Conservation (phyloP, 2,797 vertebrate genomes). For the Emys orbicularis region DNA sequence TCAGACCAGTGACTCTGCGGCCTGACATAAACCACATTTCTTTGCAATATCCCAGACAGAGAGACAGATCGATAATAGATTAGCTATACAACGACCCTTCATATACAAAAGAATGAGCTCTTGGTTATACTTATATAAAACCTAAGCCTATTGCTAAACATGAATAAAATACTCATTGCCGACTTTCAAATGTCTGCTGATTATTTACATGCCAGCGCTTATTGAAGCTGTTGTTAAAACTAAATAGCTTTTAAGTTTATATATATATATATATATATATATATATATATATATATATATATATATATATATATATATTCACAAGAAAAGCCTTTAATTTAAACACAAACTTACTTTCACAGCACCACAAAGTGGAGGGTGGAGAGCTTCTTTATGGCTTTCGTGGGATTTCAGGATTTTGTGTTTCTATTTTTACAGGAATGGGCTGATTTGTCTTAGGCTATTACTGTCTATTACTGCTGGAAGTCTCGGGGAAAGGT, state of each 20-base stretch:
- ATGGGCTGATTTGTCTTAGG: slow-evolving; percentile 98
- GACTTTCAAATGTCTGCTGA: neutral
- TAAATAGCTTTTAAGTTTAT: neutral
- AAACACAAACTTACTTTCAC: slow-evolving; percentile 15
- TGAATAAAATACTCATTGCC: neutral
- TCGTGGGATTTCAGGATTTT: slow-evolving; percentile 84
- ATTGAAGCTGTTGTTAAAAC: slow-evolving; percentile 9
- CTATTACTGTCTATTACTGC: slow-evolving; percentile 99
- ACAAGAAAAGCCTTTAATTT: slow-evolving; percentile 36
- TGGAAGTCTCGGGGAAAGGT: slow-evolving; percentile 96
- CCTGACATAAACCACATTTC: neutral
- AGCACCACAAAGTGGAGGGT: slow-evolving; percentile 36
- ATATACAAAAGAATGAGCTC: slow-evolving; percentile 23
- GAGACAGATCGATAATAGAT: slow-evolving; percentile 30
- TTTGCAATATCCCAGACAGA: neutral
- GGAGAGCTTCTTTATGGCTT: slow-evolving; percentile 69
- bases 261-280: neutral
- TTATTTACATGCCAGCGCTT: neutral
- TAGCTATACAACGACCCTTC: neutral
- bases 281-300: too few species aligned
- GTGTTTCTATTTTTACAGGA: slow-evolving; percentile 95
- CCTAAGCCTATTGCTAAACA: neutral
- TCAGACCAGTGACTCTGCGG: neutral
- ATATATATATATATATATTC: neutral
- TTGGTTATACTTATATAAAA: neutral